A percentile compares a stretch with the other conserved stretches of the same genome.
These are phyloP conservation scores for Alces alces DNA, from an alignment of 2,113 vertebrate species.

Conservation along the genomic window DNA sequence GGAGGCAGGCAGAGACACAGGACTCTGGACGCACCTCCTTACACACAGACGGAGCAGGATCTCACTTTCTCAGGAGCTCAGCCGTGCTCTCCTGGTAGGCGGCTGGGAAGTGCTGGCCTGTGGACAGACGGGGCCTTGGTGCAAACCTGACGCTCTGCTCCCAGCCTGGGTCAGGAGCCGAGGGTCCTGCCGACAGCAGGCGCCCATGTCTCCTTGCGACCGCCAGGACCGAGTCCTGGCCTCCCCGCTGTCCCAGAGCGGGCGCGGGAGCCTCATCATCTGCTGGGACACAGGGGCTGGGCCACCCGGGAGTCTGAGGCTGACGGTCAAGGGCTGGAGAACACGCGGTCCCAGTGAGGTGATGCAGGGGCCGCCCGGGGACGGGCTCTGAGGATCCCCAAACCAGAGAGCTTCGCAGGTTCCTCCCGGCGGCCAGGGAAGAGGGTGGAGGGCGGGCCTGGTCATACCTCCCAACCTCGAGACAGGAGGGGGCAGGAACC, in stretches of 20 bases:
- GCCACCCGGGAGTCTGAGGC: too few species aligned
- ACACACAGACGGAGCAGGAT: not conserved
- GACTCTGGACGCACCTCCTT: not conserved
- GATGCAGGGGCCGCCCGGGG: not conserved
- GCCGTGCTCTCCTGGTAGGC: not conserved
- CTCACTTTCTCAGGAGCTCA: not conserved
- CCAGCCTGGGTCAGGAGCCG: not conserved
- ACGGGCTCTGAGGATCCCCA: fast-evolving
- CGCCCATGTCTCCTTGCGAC: fast-evolving
- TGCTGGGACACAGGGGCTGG: not conserved
- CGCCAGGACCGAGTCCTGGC: not conserved
- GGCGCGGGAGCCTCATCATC: fast-evolving
- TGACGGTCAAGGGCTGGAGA: not conserved
- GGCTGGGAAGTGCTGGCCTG: not conserved
- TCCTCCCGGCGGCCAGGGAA: too few species aligned
- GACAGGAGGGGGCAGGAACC: not conserved
- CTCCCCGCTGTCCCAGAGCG: not conserved
- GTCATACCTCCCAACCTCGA: too few species aligned
- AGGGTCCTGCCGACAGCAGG: not conserved
- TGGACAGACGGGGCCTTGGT: fast-evolving
- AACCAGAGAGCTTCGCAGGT: fast-evolving
- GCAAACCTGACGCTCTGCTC: not conserved
- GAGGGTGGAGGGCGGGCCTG: fast-evolving
- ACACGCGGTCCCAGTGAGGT: not conserved
- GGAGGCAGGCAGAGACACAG: not conserved